Conservation (phyloP, 2,888 invertebrate genomes). For the Drepanosiphum platanoidis region DNA sequence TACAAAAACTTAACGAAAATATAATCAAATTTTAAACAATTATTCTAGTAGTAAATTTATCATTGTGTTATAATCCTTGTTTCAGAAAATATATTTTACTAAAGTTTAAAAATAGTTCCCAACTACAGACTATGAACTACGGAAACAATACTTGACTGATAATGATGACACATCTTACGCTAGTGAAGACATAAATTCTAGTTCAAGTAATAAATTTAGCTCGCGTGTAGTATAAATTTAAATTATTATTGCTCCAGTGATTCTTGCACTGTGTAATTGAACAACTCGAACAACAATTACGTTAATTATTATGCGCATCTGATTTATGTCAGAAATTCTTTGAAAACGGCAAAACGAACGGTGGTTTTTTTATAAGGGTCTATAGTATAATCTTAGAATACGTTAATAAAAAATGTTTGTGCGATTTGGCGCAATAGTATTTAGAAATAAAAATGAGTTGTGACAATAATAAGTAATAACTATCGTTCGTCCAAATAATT, state of each 20-base stretch:
- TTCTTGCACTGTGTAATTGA: background rate
- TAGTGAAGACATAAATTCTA: conserved; percentile 10
- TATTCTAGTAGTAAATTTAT: background rate
- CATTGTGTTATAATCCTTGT: too few relatives aligned
- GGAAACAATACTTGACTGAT: background rate
- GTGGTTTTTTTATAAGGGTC: too few relatives aligned
- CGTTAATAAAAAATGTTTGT: background rate
- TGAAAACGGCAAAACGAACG: background rate
- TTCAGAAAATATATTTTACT: background rate
- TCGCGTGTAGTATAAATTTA: background rate
- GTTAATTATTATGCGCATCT: background rate
- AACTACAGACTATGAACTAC: background rate
- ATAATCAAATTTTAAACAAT: background rate
- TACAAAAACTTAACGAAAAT: too few relatives aligned
- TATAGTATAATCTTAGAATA: background rate
- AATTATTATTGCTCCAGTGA: conserved; percentile 12
- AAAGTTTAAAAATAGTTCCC: background rate
- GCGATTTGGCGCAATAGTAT: background rate
- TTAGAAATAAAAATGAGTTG: background rate
- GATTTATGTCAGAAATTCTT: background rate
- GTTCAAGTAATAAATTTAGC: conserved; percentile 2
- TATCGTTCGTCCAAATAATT: too few relatives aligned
- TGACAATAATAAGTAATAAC: background rate
- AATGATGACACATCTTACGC: background rate
- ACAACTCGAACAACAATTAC: conserved; percentile 21